phyloP scores from a whole-genome alignment of 2,113 vertebrate genomes.

The Canis aureus region DNA sequence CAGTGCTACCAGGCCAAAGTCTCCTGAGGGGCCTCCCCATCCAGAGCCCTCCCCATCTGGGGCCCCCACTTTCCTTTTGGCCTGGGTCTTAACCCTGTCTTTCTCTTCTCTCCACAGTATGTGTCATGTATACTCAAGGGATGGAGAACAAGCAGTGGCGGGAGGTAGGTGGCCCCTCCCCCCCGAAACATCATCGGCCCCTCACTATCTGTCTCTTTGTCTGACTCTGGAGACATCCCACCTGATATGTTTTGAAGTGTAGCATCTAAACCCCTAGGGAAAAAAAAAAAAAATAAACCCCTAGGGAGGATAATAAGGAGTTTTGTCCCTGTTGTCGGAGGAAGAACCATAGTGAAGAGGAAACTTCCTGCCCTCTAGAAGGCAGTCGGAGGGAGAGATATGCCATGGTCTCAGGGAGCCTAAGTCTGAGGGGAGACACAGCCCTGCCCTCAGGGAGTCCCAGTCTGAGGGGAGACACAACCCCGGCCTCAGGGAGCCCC shows the following conservation, averaged over 20 bases:
- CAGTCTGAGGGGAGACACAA: not conserved
- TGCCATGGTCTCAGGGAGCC: not conserved
- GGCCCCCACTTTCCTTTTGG: not conserved
- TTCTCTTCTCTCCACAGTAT: slow-evolving; percentile 88
- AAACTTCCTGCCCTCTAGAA: not conserved
- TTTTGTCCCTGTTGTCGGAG: not conserved
- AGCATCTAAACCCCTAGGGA: not conserved
- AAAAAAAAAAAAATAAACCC: too few species aligned
- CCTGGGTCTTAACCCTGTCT: not conserved
- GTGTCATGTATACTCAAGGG: slow-evolving; percentile 95
- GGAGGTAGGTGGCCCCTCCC: slow-evolving; percentile 89
- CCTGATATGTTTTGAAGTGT: not conserved
- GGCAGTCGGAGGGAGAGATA: not conserved
- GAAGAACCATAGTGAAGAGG: not conserved
- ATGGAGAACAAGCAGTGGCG: slow-evolving; percentile 96
- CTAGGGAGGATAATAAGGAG: not conserved
- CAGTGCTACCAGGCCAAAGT: not conserved
- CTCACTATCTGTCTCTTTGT: not conserved
- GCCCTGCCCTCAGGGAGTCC: not conserved
- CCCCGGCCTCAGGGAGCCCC: not conserved
- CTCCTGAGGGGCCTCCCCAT: not conserved
- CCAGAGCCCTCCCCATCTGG: too few species aligned
- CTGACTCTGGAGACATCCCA: not conserved
- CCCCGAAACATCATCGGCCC: fast-evolving
- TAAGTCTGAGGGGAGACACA: not conserved